phyloP scores from a whole-genome alignment of 2,113 vertebrate species.

The Entomyzon cyanotis region DNA sequence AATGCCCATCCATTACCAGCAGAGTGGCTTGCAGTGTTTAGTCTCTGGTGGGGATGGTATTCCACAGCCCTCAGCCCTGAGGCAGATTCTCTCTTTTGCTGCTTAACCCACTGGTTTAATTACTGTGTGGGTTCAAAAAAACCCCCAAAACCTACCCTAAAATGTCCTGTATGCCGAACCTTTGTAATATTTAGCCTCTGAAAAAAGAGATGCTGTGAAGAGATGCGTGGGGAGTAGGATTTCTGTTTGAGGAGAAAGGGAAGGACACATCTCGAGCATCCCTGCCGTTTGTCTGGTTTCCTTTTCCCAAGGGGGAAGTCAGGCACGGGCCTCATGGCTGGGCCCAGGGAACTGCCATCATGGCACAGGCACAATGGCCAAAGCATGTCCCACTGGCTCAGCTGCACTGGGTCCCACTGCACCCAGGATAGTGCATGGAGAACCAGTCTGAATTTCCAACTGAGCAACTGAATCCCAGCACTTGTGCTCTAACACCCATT shows the following conservation, averaged over 20 bases:
- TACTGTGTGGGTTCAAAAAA: background rate
- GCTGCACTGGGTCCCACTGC: fast-evolving
- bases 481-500: background rate
- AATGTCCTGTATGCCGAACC: background rate
- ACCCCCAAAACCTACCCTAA: background rate
- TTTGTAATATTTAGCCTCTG: background rate
- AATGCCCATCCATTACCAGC: constrained; percentile 59
- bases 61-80: constrained; percentile 9
- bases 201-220: background rate
- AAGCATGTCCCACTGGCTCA: fast-evolving
- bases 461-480: fast-evolving
- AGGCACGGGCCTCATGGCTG: background rate
- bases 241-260: background rate
- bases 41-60: constrained; percentile 59
- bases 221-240: background rate
- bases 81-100: constrained; percentile 28
- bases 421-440: background rate
- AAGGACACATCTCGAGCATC: fast-evolving
- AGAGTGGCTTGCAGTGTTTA: constrained; percentile 63
- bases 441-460: background rate
- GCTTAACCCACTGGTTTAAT: constrained; percentile 40
- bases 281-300: background rate
- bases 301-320: background rate
- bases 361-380: background rate
- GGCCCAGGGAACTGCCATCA: fast-evolving